Conservation (phyloP, 1,140 invertebrate genomes). For the Eubasilissa regina region DNA sequence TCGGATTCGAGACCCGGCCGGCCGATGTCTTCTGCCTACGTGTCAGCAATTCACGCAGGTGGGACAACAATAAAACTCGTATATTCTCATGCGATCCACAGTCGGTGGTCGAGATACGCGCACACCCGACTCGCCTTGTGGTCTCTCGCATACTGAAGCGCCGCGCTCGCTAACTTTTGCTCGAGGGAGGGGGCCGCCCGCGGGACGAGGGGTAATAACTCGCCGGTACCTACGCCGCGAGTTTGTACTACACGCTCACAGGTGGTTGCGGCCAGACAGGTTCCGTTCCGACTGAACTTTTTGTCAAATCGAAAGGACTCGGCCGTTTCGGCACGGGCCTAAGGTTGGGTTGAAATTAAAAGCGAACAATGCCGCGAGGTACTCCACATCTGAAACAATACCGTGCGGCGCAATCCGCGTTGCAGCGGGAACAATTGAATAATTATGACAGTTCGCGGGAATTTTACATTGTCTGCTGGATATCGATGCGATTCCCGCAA, state of each 20-base stretch:
- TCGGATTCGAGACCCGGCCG: not conserved
- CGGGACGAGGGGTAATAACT: constrained; percentile 28
- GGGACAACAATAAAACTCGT: constrained; percentile 42
- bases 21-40: constrained; percentile 29
- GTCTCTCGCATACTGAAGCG: constrained; percentile 38
- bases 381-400: not conserved
- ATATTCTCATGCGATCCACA: constrained; percentile 24
- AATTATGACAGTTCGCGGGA: constrained; percentile 39
- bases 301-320: not conserved
- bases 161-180: constrained; percentile 26
- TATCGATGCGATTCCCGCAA: not conserved
- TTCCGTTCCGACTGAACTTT: not conserved
- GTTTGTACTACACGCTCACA: constrained; percentile 2
- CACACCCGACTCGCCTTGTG: constrained; percentile 29
- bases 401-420: not conserved
- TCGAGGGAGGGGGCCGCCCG: constrained; percentile 8
- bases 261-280: constrained; percentile 26
- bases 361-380: too few relatives aligned
- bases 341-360: too few relatives aligned
- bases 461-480: not conserved
- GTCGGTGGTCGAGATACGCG: constrained; percentile 5
- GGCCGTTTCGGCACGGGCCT: too few relatives aligned
- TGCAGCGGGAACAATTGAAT: constrained; percentile 29
- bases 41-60: constrained; percentile 40
- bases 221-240: constrained; percentile 6